Base-by-base conservation (phyloP, 2,113 vertebrate species). In the Aviceda subcristata region DNA sequence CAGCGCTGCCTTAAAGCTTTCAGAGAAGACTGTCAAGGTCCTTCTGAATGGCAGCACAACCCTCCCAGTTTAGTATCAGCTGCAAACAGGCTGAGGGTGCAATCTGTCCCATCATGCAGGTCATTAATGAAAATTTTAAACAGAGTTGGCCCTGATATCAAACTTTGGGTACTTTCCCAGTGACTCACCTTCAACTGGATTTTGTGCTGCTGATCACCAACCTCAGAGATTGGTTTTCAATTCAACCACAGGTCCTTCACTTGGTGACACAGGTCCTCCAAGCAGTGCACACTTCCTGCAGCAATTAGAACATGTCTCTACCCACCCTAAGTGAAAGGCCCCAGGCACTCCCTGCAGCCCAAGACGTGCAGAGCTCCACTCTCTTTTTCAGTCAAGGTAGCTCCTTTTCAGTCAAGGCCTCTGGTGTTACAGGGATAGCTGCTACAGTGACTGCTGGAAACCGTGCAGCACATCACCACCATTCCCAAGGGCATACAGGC, bases 41-140 rank as follows among this genome's bases (percentile, higher is more conserved):
- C 64, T 69, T 36, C 34, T 10, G 24, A 73, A 22, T 0, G 6
- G 68, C 86, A 76, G 57, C 63, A 81, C 7, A 22, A 22, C n/a
- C n/a, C 20, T 72, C n/a, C 80, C 68, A 63, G 56, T 11, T 8
- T 3, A 18, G 2, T 19, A 67, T 4, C 34, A 5, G 53, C 62
- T 26, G 43, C 1, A 4, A 45, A n/a, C 23, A 29, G 3, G 15
- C 20, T 0, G 0, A 17, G 14, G 8, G 20, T 10, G 7, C 51
- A 43, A 8, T 2, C 7, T 1, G 12, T 41, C 34, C 60, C 85
- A 74, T 8, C n/a, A 36, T 9, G 38, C 41, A 64, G 18, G 29
- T 27, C 68, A 68, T 21, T 5, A 19, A 41, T 1, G 3, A 64
- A 48, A 55, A 30, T 4, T 41, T 41, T 30, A 7, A 55, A 81